Evolutionary conservation across 2,797 vertebrate species (phyloP).

Genomic region (Coranthus polyacanthus): DNA sequence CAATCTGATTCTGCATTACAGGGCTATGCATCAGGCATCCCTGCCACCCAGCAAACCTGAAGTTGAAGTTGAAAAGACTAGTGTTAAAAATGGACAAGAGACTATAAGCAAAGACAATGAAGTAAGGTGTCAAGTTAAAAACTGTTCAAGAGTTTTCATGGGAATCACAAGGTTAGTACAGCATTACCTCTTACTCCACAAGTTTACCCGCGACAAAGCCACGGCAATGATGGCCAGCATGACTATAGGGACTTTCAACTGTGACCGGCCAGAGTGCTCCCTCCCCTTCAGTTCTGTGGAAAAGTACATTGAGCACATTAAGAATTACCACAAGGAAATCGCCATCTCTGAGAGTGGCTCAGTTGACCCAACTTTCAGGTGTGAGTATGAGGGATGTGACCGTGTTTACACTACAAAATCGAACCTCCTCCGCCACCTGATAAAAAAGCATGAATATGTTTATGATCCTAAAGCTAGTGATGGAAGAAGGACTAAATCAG

Average conservation of each 20-base stretch:
- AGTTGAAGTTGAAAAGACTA: constrained; percentile 72
- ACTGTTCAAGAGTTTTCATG: constrained; percentile 97
- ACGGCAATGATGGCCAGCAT: constrained; percentile 90
- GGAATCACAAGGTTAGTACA: constrained; percentile 95
- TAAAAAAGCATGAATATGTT: constrained; percentile 96
- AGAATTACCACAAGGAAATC: constrained; percentile 92
- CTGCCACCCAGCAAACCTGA: constrained; percentile 81
- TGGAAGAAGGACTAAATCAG: constrained; percentile 72
- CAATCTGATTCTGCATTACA: constrained; percentile 98
- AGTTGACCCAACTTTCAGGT: constrained; percentile 92
- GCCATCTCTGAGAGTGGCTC: constrained; percentile 86
- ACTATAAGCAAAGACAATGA: constrained; percentile 86
- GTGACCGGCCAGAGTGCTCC: constrained; percentile 94
- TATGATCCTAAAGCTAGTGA: constrained; percentile 84
- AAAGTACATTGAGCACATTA: constrained; percentile 95
- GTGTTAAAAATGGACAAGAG: constrained; percentile 73
- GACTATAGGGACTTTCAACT: constrained; percentile 91
- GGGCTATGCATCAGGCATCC: constrained; percentile 96
- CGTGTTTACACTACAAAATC: constrained; percentile 97
- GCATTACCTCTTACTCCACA: constrained; percentile 97
- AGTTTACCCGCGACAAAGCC: constrained; percentile 95
- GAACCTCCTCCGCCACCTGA: constrained; percentile 96
- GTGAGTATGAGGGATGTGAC: constrained; percentile 93
- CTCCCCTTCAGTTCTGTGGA: constrained; percentile 92
- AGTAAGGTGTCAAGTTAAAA: constrained; percentile 95